Evolutionary conservation across 2,113 vertebrate genomes (phyloP).

Genomic region (Sinocyclocheilus grahami): DNA sequence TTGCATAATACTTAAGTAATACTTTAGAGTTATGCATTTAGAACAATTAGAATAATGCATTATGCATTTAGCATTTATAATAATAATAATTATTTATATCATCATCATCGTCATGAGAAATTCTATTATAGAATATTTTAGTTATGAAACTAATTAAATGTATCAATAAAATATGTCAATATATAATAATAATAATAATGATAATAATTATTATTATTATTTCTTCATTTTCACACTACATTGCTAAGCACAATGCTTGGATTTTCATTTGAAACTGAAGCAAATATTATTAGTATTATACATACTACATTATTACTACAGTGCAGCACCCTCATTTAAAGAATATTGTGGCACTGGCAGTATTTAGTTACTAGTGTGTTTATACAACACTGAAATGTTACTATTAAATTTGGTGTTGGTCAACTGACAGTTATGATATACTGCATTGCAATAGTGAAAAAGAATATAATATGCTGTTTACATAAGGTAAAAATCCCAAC

Average conservation of each 20-base stretch:
- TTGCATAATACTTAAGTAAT: no score
- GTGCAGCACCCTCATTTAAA: background rate
- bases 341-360: background rate
- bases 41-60: no score
- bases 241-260: background rate
- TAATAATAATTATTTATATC: no score
- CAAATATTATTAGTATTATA: background rate
- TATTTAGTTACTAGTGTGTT: background rate
- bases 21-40: no score
- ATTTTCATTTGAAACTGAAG: background rate
- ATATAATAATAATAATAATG: background rate
- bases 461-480: slow-evolving; percentile 8
- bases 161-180: no score
- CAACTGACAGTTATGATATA: background rate
- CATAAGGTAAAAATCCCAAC: background rate
- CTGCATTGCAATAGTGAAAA: background rate
- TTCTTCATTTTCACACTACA: background rate
- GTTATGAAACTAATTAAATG: no score
- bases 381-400: background rate
- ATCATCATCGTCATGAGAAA: no score
- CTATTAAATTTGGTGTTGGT: background rate
- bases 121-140: no score
- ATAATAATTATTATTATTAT: background rate
- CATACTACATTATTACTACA: background rate
- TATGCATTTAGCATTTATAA: no score